Conservation (phyloP, 2,113 vertebrate species). For the Mirza zaza region DNA sequence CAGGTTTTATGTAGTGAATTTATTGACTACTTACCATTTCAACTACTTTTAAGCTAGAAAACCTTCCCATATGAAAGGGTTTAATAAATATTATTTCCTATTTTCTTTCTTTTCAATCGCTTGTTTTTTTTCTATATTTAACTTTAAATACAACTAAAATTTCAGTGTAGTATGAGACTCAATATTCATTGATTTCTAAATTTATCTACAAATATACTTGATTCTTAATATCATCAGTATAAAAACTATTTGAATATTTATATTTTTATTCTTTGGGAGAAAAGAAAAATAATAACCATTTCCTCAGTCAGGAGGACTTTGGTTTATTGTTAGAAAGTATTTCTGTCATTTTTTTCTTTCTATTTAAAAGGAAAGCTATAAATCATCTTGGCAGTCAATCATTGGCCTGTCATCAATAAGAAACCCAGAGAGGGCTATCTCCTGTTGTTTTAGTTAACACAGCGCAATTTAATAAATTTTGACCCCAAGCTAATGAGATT, state of each 20-base stretch:
- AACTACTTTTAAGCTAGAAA: background rate
- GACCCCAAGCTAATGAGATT: background rate
- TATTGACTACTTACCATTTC: background rate
- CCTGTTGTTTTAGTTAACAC: background rate
- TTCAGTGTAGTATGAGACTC: background rate
- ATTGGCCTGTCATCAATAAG: background rate
- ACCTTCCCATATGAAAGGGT: background rate
- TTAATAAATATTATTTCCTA: background rate
- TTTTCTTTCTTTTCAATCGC: background rate
- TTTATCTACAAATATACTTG: background rate
- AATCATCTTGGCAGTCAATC: background rate
- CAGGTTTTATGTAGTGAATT: background rate
- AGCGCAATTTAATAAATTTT: background rate
- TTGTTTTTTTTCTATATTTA: background rate
- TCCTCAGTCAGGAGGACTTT: background rate
- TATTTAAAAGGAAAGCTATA: background rate
- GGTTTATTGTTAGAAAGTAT: background rate
- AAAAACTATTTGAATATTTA: background rate
- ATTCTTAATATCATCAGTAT: background rate
- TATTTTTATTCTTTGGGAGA: background rate
- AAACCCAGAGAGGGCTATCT: background rate
- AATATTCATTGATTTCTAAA: background rate
- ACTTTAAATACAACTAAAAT: background rate
- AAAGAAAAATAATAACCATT: background rate
- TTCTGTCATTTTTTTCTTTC: background rate